phyloP scores from a whole-genome alignment of 2,888 invertebrate species.

The Pristionchus mayeri region DNA sequence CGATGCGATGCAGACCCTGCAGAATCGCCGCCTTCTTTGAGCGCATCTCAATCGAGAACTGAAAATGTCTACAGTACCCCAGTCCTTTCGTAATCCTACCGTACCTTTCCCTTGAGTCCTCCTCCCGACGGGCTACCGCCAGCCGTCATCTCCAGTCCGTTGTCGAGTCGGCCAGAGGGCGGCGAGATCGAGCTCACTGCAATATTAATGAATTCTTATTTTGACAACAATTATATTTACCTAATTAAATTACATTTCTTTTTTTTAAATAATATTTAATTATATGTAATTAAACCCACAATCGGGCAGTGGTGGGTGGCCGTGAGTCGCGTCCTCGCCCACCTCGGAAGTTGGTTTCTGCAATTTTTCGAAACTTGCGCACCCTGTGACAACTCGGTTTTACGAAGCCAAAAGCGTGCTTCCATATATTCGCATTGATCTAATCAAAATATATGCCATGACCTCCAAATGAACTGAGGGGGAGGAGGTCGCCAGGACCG shows the following conservation, averaged over 20 bases:
- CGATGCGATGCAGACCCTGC: slow-evolving; percentile 53
- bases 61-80: not conserved
- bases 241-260: too few relatives aligned
- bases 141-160: not conserved
- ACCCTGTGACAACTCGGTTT: too few relatives aligned
- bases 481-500: too few relatives aligned
- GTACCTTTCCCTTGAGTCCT: slow-evolving; percentile 28
- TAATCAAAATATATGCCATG: too few relatives aligned
- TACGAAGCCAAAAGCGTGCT: too few relatives aligned
- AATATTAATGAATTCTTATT: not conserved
- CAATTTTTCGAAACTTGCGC: not conserved
- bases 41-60: slow-evolving; percentile 48
- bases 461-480: too few relatives aligned
- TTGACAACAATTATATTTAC: too few relatives aligned
- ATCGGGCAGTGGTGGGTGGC: not conserved
- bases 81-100: not conserved
- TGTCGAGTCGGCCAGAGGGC: not conserved
- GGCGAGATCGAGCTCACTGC: not conserved
- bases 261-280: not conserved
- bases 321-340: slow-evolving; percentile 15
- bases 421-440: too few relatives aligned
- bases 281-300: not conserved
- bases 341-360: slow-evolving; percentile 45
- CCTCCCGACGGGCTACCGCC: not conserved
- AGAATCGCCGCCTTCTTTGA: slow-evolving; percentile 51